Percentiles rank a stretch among this genome's conserved stretches.
Conservation (phyloP, 2,888 invertebrate genomes). For the Caenorhabditis wallacei region DNA sequence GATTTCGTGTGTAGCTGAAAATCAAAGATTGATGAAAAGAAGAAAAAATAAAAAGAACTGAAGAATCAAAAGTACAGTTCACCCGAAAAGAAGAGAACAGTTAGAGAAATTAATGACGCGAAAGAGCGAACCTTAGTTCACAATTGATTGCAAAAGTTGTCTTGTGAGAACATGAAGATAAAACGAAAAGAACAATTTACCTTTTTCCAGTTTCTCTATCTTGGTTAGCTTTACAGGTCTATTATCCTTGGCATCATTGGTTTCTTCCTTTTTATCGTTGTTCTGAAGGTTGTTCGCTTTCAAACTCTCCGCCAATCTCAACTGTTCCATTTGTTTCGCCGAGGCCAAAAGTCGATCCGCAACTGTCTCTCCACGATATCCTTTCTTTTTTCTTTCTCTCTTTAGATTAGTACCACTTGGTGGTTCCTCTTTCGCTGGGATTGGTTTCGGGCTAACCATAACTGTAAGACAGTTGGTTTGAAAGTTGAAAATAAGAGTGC, state of each 20-base stretch:
- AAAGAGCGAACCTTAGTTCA: too few species aligned
- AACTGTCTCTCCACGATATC: slow-evolving; percentile 28
- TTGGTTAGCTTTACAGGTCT: not conserved
- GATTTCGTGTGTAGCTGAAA: slow-evolving; percentile 45
- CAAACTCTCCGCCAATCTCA: slow-evolving; percentile 6
- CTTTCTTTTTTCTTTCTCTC: slow-evolving; percentile 24
- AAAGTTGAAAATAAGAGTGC: too few species aligned
- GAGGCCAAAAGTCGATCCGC: slow-evolving; percentile 36
- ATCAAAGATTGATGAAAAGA: not conserved
- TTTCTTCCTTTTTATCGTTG: not conserved
- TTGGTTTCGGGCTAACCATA: slow-evolving; percentile 49
- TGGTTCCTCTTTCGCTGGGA: not conserved
- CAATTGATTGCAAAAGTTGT: too few species aligned
- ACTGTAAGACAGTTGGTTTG: too few species aligned
- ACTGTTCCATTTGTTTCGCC: slow-evolving; percentile 21
- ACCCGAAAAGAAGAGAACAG: too few species aligned
- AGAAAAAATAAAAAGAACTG: not conserved
- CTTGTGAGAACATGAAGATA: too few species aligned
- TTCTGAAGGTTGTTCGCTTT: not conserved
- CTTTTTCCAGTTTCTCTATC: not conserved
- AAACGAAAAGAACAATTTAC: not conserved
- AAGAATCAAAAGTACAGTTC: too few species aligned
- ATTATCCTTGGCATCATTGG: not conserved
- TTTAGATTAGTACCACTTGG: not conserved
- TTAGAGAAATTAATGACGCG: too few species aligned